These are phyloP conservation scores for Ornithorhynchus anatinus DNA, from an alignment of 2,113 vertebrate genomes.

Conservation along the genomic window DNA sequence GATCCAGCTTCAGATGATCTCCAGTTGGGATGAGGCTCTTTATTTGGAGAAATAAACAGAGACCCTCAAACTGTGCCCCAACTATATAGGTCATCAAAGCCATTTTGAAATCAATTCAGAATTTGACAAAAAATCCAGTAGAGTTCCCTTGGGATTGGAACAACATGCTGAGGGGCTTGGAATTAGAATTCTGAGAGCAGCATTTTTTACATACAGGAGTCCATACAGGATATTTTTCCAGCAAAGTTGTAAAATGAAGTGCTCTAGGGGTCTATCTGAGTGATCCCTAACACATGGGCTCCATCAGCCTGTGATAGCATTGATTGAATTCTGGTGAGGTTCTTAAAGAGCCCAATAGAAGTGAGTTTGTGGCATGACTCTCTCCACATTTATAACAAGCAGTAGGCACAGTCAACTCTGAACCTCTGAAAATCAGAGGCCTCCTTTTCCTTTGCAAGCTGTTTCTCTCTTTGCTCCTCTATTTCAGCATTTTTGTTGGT, in stretches of 20 bases:
- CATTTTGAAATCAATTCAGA: constrained; percentile 56
- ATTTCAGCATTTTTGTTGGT: too few species aligned
- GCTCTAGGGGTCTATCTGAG: not conserved
- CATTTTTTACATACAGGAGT: not conserved
- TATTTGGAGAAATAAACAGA: constrained; percentile 31
- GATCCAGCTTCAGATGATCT: not conserved
- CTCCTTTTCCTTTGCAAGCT: not conserved
- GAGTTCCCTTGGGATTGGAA: constrained; percentile 7
- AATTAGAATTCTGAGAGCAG: constrained; percentile 24
- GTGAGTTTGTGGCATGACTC: not conserved
- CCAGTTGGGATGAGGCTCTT: not conserved
- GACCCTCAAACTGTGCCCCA: constrained; percentile 18
- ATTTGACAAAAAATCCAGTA: constrained; percentile 56
- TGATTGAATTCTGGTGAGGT: constrained; percentile 16
- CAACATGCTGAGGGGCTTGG: constrained; percentile 11
- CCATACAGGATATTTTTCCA: not conserved
- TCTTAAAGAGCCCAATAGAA: not conserved
- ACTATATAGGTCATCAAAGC: constrained; percentile 38
- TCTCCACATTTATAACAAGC: not conserved
- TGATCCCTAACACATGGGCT: not conserved
- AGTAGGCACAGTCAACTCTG: not conserved
- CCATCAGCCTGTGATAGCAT: not conserved
- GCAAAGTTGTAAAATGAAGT: constrained; percentile 14
- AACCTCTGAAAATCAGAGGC: not conserved
- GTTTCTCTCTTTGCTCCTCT: not conserved